Base-by-base conservation (phyloP, 2,888 invertebrate species). In the Ryuthela nishihirai region DNA sequence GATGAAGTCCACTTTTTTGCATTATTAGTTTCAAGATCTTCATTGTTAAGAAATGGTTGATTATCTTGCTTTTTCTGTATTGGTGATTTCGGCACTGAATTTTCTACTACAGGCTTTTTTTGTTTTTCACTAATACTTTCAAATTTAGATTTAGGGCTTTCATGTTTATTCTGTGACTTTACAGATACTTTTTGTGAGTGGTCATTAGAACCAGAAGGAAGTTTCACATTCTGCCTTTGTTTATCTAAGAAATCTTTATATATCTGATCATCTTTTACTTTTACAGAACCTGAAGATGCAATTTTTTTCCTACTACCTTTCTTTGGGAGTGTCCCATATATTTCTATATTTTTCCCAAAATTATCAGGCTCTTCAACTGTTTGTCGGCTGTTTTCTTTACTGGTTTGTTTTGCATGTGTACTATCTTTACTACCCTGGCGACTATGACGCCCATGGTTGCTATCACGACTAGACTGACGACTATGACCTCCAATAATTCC, bases 321-420 rank as follows among this genome's bases (percentile, higher is more conserved):
- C 74, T 91, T 91, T 1, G 92, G 92, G 25, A 92, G 74, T 0
- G 92, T 92, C 0, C 91, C 92, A 72, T 92, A 92, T 64, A 92
- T 90, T 76, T 91, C 91, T 55, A 66, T 50, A 10, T 56, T 61
- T 25, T 58, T 56, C 9, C 55, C 47, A 32, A 48, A 48, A 26
- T 52, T 52, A 17, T 54, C 61, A 2, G 45, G 20, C 2, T 62
- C 55, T 10, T 62, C 56, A 2, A 50, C 45, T 15, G 44, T 35
- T 17, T 35, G 45, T 34, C 49, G 54, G 9, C 21, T 24, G 10
- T 29, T 41, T 1, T 62, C 64, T 56, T 59, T 64, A 15, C 49
- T 40, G 9, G 54, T 53, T n/a, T 59, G 36, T 12, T 61, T 59
- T 10, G 59, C 40, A 39, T 62, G 60, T 18, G 61, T 60, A 35